A percentile compares a stretch with the other conserved stretches of the same genome.
Evolutionary conservation across 1,140 invertebrate genomes (phyloP).

Genomic region (Heliconius hermathena): DNA sequence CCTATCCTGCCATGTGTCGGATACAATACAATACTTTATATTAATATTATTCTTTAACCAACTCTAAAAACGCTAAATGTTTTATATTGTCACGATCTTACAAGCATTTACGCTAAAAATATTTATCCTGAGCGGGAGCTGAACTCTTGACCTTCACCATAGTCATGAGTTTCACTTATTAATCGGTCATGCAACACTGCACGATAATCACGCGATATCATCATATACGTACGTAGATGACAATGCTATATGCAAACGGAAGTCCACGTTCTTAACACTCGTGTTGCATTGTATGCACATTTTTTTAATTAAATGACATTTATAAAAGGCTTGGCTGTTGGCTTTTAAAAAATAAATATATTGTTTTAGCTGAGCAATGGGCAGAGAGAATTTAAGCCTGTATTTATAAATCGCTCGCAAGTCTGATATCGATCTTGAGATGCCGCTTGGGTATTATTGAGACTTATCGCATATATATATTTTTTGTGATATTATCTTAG

Average conservation of each 20-base stretch:
- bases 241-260: background rate
- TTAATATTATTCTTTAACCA: background rate
- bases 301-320: background rate
- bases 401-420: no score
- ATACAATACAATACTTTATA: background rate
- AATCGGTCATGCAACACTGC: background rate
- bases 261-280: background rate
- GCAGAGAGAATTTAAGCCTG: no score
- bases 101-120: background rate
- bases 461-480: no score
- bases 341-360: no score
- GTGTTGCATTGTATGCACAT: background rate
- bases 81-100: background rate
- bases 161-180: conserved; percentile 9
- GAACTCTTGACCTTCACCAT: conserved; percentile 2
- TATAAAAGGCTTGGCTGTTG: background rate
- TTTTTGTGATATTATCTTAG: no score
- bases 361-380: no score
- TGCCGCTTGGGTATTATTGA: no score
- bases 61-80: background rate
- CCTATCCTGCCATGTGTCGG: no score
- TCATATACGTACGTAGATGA: background rate
- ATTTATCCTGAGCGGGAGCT: background rate
- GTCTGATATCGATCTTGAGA: no score
- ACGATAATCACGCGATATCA: background rate